A percentile compares a stretch with the other conserved stretches of the same genome.
Conservation (phyloP, 2,113 vertebrate species). For the Acanthochromis polyacanthus region DNA sequence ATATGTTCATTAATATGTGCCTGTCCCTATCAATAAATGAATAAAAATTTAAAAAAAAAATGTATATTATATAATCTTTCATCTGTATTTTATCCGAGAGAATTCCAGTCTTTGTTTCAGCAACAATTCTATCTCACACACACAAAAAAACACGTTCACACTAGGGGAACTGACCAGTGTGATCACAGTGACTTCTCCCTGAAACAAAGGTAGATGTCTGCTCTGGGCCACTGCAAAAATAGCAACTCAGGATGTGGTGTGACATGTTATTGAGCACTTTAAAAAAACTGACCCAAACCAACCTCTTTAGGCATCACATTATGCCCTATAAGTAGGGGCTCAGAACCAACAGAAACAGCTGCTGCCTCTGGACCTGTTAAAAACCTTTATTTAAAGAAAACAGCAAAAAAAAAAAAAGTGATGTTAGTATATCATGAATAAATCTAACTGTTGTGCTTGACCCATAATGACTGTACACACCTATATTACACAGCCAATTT, state of each 20-base stretch:
- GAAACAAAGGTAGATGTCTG: background rate
- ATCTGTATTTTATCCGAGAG: too few relatives aligned
- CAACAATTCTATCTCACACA: background rate
- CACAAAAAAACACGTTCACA: background rate
- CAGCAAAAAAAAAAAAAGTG: too few relatives aligned
- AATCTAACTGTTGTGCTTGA: too few relatives aligned
- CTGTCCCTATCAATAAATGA: too few relatives aligned
- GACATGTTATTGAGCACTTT: background rate
- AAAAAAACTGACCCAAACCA: background rate
- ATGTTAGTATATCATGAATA: too few relatives aligned
- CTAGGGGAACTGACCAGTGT: background rate
- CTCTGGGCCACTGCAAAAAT: background rate
- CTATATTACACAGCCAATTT: too few relatives aligned
- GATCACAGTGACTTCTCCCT: background rate
- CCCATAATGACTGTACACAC: too few relatives aligned
- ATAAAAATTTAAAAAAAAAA: too few relatives aligned
- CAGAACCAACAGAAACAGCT: background rate
- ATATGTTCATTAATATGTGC: too few relatives aligned
- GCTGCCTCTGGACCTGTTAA: slow-evolving; percentile 14
- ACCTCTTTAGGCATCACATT: background rate
- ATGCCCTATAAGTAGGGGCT: background rate
- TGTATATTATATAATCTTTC: too few relatives aligned
- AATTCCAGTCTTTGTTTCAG: background rate
- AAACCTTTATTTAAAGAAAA: background rate
- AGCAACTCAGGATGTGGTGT: background rate